Base-by-base conservation (phyloP, 2,797 vertebrate genomes). In the Falco naumanni region DNA sequence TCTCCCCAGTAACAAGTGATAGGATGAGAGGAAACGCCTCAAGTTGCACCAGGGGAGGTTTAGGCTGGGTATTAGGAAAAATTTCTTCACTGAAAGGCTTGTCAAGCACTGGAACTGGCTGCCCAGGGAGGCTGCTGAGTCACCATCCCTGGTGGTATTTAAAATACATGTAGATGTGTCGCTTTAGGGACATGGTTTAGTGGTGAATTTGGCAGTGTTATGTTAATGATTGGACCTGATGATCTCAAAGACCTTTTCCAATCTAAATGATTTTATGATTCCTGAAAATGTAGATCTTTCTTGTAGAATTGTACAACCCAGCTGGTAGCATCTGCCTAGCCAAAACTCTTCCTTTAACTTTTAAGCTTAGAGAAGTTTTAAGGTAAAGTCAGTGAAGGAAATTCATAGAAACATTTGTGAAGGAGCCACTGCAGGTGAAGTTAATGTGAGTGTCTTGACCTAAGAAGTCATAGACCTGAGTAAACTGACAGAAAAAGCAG, bases 161-260 rank as follows among this genome's bases (percentile, higher is more conserved):
- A 41, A 65, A 74, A 48, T 41, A 24, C 1, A 1, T 13, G 24
- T 22, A 79, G 31, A 34, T 18, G 11, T 39, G 29, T 11, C 3
- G 3, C 14, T 37, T 16, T 41, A 26, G 28, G 15, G 16, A 33
- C 22, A 28, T 29, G 28, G 26, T 50, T 65, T 57, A 68, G n/a
- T 22, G n/a, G 25, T 48, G 31, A 16, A 41, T 25, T 83, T 77
- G 51, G 51, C 41, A 48, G 15, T 43, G 39, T 3, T 59, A 21
- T 8, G 15, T 59, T 72, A 13, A 74, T 1, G 3, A 33, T 54
- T 33, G 18, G 34, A 61, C 18, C 16, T 1, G 0, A 39, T 24
- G 24, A 66, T 25, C 24, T 68, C 25, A 47, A 20, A 59, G 28
- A 15, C 15, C 24, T 60, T 53, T 82, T 89, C 48, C 56, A 54